Conservation (phyloP, 2,113 vertebrate species). For the Oceanites oceanicus region DNA sequence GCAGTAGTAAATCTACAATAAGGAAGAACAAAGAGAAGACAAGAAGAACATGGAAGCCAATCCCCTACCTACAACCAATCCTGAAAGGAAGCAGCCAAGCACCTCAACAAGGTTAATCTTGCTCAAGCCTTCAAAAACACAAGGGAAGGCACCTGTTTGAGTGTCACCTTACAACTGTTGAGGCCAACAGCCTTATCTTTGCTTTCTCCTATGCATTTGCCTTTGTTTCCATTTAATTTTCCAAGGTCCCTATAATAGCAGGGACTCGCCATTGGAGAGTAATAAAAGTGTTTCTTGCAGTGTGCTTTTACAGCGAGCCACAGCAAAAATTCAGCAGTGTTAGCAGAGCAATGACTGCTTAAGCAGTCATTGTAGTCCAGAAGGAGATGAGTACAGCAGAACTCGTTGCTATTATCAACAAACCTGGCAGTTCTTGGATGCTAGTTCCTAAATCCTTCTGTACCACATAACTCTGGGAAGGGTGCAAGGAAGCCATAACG, state of each 20-base stretch:
- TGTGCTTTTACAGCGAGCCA: neutral
- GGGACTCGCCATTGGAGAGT: neutral
- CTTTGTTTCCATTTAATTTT: neutral
- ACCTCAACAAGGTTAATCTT: neutral
- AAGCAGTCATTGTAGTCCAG: neutral
- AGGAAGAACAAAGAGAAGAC: neutral
- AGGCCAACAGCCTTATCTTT: neutral
- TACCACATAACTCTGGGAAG: neutral
- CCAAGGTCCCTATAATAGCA: neutral
- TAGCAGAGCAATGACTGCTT: neutral
- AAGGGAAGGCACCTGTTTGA: neutral
- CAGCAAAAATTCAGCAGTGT: neutral
- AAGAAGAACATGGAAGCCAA: neutral
- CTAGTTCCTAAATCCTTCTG: neutral
- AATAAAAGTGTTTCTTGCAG: neutral
- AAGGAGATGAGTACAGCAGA: neutral
- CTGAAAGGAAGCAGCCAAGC: neutral
- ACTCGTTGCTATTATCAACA: neutral
- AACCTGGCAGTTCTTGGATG: neutral
- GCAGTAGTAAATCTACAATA: conserved; percentile 92
- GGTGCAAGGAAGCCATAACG: neutral
- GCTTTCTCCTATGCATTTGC: neutral
- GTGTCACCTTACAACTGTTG: neutral
- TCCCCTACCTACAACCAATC: neutral
- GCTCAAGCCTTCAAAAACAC: neutral